Conservation (phyloP, 2,888 invertebrate species). For the Limenitis camilla region DNA sequence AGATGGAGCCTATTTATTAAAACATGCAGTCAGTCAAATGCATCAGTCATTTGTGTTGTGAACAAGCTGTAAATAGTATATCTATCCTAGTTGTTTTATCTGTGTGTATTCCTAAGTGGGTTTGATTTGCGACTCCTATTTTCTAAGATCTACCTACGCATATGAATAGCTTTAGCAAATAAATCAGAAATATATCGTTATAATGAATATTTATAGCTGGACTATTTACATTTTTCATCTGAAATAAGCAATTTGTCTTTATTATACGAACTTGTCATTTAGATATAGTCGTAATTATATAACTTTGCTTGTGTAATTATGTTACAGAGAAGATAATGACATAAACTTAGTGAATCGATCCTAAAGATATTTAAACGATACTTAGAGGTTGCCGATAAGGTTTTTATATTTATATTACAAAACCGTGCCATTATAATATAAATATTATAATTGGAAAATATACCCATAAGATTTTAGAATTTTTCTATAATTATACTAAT, state of each 20-base stretch:
- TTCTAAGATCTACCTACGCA: slow-evolving; percentile 37
- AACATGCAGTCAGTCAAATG: too few relatives aligned
- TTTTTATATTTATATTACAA: too few relatives aligned
- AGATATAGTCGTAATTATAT: not conserved
- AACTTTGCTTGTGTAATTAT: not conserved
- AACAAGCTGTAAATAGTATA: slow-evolving; percentile 26
- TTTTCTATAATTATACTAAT: too few relatives aligned
- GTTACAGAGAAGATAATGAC: too few relatives aligned
- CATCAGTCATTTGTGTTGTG: too few relatives aligned
- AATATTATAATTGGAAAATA: too few relatives aligned
- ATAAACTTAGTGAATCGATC: too few relatives aligned
- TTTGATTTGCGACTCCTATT: slow-evolving; percentile 48
- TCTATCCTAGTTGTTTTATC: slow-evolving; percentile 38
- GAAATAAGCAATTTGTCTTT: not conserved
- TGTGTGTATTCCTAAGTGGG: slow-evolving; percentile 42
- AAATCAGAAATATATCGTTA: slow-evolving; percentile 38
- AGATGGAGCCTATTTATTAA: too few relatives aligned
- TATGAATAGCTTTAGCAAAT: slow-evolving; percentile 43
- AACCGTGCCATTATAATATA: too few relatives aligned
- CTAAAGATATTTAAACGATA: too few relatives aligned
- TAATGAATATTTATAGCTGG: slow-evolving; percentile 12
- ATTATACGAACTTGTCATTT: not conserved
- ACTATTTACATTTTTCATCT: slow-evolving; percentile 6
- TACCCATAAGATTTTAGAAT: too few relatives aligned
- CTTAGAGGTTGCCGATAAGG: too few relatives aligned